Evolutionary conservation across 2,113 vertebrate species (phyloP).

Genomic region (Gulo gulo): DNA sequence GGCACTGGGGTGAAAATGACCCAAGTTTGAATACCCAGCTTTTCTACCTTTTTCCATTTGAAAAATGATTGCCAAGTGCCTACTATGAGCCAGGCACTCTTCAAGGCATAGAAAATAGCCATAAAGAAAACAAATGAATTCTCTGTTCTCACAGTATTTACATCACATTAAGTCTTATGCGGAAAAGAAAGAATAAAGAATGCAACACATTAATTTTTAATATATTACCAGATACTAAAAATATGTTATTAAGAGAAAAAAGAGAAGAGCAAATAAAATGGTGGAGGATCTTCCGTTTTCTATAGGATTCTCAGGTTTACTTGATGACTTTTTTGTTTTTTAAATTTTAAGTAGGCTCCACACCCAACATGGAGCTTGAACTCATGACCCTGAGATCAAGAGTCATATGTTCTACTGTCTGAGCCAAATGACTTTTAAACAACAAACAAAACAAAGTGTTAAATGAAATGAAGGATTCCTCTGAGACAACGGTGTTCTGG

Average conservation of each 20-base stretch:
- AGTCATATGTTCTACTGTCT: not conserved
- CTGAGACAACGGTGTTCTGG: not conserved
- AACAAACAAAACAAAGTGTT: not conserved
- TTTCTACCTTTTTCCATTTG: not conserved
- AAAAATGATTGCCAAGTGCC: not conserved
- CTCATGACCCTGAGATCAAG: not conserved
- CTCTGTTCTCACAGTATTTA: not conserved
- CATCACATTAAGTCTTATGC: not conserved
- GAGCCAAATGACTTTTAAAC: not conserved
- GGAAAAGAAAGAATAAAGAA: not conserved
- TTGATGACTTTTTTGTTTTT: not conserved
- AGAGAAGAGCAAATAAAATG: not conserved
- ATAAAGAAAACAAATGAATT: not conserved
- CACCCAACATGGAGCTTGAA: not conserved
- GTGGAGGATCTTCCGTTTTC: not conserved
- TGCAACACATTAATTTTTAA: not conserved
- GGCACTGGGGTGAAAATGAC: rapidly evolving
- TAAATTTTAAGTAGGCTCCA: not conserved
- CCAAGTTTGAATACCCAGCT: not conserved
- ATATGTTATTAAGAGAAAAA: not conserved
- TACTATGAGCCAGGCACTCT: not conserved
- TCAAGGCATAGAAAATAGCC: not conserved
- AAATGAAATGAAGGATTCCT: not conserved
- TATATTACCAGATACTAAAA: not conserved
- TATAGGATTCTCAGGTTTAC: not conserved